Conservation (phyloP, 2,113 vertebrate species). For the Dinomys branickii region DNA sequence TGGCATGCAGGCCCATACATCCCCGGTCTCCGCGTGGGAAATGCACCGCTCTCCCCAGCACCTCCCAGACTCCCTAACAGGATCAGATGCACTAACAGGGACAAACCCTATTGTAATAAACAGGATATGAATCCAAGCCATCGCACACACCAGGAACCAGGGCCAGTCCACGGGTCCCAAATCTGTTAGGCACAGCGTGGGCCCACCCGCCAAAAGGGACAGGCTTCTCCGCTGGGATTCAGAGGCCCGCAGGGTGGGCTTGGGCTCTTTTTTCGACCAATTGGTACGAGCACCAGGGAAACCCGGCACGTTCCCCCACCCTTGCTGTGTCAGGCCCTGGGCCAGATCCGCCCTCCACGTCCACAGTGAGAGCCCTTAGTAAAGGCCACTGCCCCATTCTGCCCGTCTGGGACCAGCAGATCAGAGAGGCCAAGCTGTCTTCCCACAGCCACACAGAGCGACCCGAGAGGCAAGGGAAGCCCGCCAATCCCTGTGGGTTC, state of each 20-base stretch:
- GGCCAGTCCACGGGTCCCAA: not conserved
- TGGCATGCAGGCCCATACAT: conserved; percentile 65
- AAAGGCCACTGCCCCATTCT: not conserved
- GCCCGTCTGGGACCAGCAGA: not conserved
- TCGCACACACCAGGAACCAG: not conserved
- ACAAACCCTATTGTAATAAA: conserved; percentile 47
- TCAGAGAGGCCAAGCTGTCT: not conserved
- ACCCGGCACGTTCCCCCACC: rapidly evolving
- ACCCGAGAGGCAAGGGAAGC: not conserved
- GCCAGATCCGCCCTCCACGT: not conserved
- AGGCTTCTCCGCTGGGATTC: too few relatives aligned
- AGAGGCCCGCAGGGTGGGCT: not conserved
- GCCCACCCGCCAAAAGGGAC: not conserved
- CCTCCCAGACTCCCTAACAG: conserved; percentile 46
- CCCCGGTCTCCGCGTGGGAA: conserved; percentile 62
- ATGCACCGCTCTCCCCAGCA: conserved; percentile 56
- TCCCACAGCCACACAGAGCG: not conserved
- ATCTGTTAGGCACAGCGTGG: too few relatives aligned
- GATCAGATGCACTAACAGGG: conserved; percentile 44
- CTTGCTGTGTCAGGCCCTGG: not conserved
- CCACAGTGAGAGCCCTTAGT: not conserved
- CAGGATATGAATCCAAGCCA: conserved; percentile 51
- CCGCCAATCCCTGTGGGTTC: not conserved
- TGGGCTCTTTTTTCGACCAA: not conserved
- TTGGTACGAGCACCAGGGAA: not conserved